Conservation (phyloP, 2,888 invertebrate genomes). For the Macrosoma leucophasiata region DNA sequence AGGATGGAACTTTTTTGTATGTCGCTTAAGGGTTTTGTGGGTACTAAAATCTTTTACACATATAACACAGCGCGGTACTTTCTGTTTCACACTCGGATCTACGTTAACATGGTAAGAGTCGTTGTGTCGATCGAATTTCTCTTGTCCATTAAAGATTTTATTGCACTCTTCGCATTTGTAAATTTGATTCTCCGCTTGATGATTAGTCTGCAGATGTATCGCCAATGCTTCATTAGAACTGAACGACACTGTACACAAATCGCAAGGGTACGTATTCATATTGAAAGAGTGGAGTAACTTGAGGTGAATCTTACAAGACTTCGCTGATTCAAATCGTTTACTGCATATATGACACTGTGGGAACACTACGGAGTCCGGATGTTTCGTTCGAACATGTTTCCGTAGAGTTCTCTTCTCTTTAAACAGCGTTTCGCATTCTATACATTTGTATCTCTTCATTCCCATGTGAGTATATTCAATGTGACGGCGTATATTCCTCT, state of each 20-base stretch:
- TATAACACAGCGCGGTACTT: constrained; percentile 47
- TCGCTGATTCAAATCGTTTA: constrained; percentile 58
- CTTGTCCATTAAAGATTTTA: constrained; percentile 45
- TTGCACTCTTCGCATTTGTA: constrained; percentile 60
- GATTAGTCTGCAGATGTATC: constrained; percentile 48
- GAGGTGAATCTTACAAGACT: constrained; percentile 59
- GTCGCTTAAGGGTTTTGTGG: constrained; percentile 51
- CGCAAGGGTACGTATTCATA: constrained; percentile 54
- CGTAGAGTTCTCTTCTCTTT: constrained; percentile 59
- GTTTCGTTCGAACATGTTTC: constrained; percentile 55
- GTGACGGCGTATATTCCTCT: constrained; percentile 52
- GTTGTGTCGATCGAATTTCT: constrained; percentile 47
- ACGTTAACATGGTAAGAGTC: constrained; percentile 12
- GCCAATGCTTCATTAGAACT: constrained; percentile 42
- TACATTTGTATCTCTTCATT: constrained; percentile 54
- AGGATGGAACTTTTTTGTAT: constrained; percentile 55
- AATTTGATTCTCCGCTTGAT: constrained; percentile 51
- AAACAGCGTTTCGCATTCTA: constrained; percentile 56
- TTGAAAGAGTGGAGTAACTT: constrained; percentile 56
- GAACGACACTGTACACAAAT: constrained; percentile 53
- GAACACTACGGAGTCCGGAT: constrained; percentile 47
- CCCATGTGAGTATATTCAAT: constrained; percentile 59
- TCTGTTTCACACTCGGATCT: constrained; percentile 30
- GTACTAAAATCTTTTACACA: constrained; percentile 63
- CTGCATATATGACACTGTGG: constrained; percentile 59